Base-by-base conservation (phyloP, 2,888 invertebrate genomes). In the Agriopis marginaria region DNA sequence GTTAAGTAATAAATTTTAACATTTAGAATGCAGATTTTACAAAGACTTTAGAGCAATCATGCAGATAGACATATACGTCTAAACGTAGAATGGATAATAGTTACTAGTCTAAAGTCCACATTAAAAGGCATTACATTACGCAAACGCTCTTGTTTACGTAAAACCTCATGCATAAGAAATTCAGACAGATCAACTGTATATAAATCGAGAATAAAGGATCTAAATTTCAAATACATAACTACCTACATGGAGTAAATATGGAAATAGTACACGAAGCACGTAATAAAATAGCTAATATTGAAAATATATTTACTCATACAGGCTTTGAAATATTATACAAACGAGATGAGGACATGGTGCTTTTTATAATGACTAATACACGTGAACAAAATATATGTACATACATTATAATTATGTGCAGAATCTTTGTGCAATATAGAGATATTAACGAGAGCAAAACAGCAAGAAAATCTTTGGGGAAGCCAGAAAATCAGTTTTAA, bases 161-260 rank as follows among this genome's bases (percentile, higher is more conserved):
- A 64, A 42, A 49, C 23, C 17, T 23, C 54, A 44, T 50, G 23
- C 32, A 68, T 60, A 68, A 54, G 47, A 32, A 8, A 44, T 39
- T 17, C 42, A 17, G 17, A 59, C 12, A 55, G 40, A 68, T 68
- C 58, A 39, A 67, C 39, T 54, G 60, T 44, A 49, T 67, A 63
- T 55, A 14, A 58, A 68, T 64, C 61, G 39, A 56, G 58, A 42
- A 70, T 70, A 63, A 81, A 89, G 92, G 87, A 96, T 62, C 89
- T 53, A n/a, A 68, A 59, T 51, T 51, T 47, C 40, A 47, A 63
- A 59, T 45, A 23, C 23, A 44, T 51, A 32, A 56, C 40, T 23
- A 63, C 47, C 54, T n/a, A 11, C 45, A 55, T 53, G 7, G 11
- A 42, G 14, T n/a, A 4, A 17, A 60, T 17, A 60, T 12, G 45